Conservation (phyloP, 2,113 vertebrate genomes). For the Perca flavescens region DNA sequence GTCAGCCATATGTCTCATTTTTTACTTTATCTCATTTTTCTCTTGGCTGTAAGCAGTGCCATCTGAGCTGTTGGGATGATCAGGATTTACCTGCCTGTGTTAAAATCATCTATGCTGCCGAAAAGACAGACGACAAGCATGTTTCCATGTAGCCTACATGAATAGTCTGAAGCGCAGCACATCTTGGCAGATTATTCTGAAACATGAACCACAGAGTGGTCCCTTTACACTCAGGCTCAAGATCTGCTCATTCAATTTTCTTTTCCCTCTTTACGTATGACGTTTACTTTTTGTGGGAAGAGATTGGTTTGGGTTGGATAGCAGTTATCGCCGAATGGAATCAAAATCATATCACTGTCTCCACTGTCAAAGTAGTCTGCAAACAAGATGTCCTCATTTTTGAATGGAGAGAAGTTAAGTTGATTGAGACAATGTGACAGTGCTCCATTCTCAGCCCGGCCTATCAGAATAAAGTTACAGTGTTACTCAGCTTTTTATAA, state of each 20-base stretch:
- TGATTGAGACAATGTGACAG: constrained; percentile 25
- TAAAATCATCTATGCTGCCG: constrained; percentile 56
- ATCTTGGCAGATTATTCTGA: constrained; percentile 48
- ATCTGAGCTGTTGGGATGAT: constrained; percentile 51
- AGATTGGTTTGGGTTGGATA: constrained; percentile 30
- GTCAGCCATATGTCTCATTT: constrained; percentile 69
- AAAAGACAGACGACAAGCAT: constrained; percentile 38
- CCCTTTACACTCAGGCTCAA: constrained; percentile 26
- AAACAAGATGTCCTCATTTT: constrained; percentile 11
- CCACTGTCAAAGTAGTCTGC: not conserved
- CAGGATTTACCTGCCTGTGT: constrained; percentile 54
- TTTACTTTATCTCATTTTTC: constrained; percentile 60
- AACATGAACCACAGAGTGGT: constrained; percentile 57
- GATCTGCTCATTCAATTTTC: constrained; percentile 64
- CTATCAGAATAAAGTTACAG: constrained; percentile 45
- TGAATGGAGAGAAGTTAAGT: constrained; percentile 15
- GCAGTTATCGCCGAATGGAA: constrained; percentile 21
- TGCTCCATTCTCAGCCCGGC: constrained; percentile 7
- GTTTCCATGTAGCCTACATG: constrained; percentile 60
- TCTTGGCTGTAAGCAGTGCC: constrained; percentile 47
- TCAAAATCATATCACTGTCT: constrained; percentile 15
- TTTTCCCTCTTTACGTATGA: constrained; percentile 37
- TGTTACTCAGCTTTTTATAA: constrained; percentile 69
- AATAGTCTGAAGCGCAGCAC: constrained; percentile 33
- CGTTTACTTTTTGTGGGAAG: constrained; percentile 36